Evolutionary conservation across 2,888 invertebrate genomes (phyloP).

Genomic region (Amblyjoppa fuscipennis): DNA sequence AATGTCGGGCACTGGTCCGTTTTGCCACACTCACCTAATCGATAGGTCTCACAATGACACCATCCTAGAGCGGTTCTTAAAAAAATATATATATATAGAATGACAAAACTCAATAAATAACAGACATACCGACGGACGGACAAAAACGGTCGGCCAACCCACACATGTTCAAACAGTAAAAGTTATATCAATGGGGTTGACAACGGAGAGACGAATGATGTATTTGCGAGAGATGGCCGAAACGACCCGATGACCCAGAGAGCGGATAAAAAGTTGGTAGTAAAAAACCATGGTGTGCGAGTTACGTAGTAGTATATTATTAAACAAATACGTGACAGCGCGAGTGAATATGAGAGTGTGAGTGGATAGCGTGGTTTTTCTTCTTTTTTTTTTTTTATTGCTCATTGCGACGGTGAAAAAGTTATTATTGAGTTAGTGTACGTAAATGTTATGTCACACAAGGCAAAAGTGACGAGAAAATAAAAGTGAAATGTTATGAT

Average conservation of each 20-base stretch:
- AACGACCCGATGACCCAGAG: not conserved
- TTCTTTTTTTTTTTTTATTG: slow-evolving; percentile 12
- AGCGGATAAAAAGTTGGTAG: not conserved
- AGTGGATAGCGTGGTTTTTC: not conserved
- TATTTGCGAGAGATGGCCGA: slow-evolving; percentile 7
- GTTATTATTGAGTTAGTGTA: not conserved
- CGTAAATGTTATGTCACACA: slow-evolving; percentile 28
- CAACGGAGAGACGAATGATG: not conserved
- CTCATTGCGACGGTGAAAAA: not conserved
- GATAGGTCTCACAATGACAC: not conserved
- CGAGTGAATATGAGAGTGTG: not conserved
- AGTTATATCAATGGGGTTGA: slow-evolving; percentile 11
- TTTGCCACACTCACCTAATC: not conserved
- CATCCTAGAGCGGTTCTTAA: not conserved
- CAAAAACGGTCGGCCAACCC: not conserved
- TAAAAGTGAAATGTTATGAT: slow-evolving; percentile 12
- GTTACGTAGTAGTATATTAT: slow-evolving; percentile 13
- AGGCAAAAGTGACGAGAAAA: slow-evolving; percentile 25
- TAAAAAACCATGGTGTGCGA: slow-evolving; percentile 10
- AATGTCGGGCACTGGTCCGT: not conserved
- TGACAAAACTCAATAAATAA: slow-evolving; percentile 13
- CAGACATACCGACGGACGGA: slow-evolving; percentile 5
- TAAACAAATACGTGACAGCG: not conserved
- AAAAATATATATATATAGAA: not conserved
- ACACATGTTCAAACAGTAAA: slow-evolving; percentile 5